A percentile compares a stretch with the other conserved stretches of the same genome.
These are phyloP conservation scores for Pipistrellus pipistrellus DNA, from an alignment of 2,797 vertebrate species.

Conservation along the genomic window DNA sequence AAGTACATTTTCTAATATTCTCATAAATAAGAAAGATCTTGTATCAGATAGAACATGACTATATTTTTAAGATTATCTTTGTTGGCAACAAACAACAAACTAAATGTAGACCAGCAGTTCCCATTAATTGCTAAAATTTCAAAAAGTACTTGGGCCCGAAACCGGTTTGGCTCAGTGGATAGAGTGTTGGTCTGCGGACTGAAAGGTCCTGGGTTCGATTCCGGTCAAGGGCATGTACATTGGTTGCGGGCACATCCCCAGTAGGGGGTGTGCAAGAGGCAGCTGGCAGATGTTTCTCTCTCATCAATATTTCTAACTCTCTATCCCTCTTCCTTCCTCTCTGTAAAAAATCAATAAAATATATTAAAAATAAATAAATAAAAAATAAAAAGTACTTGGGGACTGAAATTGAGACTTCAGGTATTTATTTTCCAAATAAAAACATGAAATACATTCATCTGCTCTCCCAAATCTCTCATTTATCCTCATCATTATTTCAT, in stretches of 20 bases:
- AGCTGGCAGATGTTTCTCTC: too few species aligned
- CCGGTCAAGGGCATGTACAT: too few species aligned
- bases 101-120: conserved; percentile 37
- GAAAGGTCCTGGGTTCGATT: too few species aligned
- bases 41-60: neutral
- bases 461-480: conserved; percentile 42
- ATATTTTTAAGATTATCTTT: conserved; percentile 58
- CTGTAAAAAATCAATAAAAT: too few species aligned
- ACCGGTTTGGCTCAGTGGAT: too few species aligned
- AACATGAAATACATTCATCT: conserved; percentile 49
- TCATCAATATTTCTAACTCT: too few species aligned
- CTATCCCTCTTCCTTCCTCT: too few species aligned
- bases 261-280: too few species aligned
- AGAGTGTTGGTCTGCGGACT: too few species aligned
- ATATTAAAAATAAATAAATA: too few species aligned
- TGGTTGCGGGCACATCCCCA: too few species aligned
- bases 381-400: neutral
- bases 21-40: conserved; percentile 56
- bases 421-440: conserved; percentile 66
- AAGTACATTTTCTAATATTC: conserved; percentile 46
- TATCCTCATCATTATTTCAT: conserved; percentile 33
- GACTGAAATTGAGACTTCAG: neutral
- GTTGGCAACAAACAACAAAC: conserved; percentile 35
- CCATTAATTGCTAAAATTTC: conserved; percentile 42
- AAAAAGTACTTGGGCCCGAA: neutral